Base-by-base conservation (phyloP, 2,797 vertebrate species). In the Rhinichthys osculus region DNA sequence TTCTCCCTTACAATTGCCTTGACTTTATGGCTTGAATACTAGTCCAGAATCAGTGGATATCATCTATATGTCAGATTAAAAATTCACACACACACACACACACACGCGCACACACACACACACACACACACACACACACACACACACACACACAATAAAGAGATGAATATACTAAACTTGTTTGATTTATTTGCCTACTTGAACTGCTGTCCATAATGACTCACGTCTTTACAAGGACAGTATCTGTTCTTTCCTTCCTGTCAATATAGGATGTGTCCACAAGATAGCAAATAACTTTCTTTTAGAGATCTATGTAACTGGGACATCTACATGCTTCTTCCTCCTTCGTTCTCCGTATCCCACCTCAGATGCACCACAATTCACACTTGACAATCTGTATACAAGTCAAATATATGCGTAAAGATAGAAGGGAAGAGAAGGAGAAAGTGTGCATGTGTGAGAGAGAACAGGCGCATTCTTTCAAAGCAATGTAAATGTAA, bases 401-500 rank as follows among this genome's bases (percentile, higher is more conserved):
- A 44, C 42, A 52, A 77, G 52, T 64, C 54, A 10, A 35, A 33
- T 70, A 38, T 70, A 27, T 70, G 38, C 2, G 7, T 77, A 52
- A 38, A 70, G 42, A 62, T 30, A 33, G n/a, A 85, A 76, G 42
- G 10, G 42, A 40, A 71, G 76, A 33, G 47, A 83, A 30, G 50
- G 47, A 79, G 44, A 78, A 57, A 78, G 67, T 8, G 87, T 81
- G 90, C 83, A 47, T 40, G 44, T 72, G 23, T 73, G 57, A 70
- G 81, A 81, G 62, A 86, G 87, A 59, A 77, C 87, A 78, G 82
- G 90, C 91, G 90, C 91, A 74, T 67, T 84, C 92, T 95, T 95
- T 95, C 94, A 95, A 95, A 95, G 94, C 89, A 85, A 85, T 17
- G 90, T 88, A 89, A 93, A 94, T 93, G 94, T 95, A 96, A 96